Percentiles rank a stretch among this genome's conserved stretches.
These are phyloP conservation scores for Maccullochella peelii DNA, from an alignment of 2,113 vertebrate genomes.

Conservation along the genomic window DNA sequence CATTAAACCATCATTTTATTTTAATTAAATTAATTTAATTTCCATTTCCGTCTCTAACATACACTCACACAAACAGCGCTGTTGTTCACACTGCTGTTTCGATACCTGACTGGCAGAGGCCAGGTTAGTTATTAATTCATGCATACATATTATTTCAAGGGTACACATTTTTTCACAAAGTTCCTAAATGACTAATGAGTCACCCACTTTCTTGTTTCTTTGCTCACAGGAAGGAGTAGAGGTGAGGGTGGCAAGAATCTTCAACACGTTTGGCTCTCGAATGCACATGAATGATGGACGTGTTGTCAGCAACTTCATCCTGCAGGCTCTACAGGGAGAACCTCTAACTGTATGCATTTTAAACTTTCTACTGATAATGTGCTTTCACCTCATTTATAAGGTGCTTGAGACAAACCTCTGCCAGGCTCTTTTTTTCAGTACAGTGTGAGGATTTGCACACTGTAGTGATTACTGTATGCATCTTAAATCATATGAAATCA, in stretches of 20 bases:
- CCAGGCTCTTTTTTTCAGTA: not conserved
- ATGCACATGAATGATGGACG: slow-evolving; percentile 99
- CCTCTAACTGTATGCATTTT: slow-evolving; percentile 91
- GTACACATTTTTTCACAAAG: not conserved
- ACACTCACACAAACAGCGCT: no score
- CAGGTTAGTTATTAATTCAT: not conserved
- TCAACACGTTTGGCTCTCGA: slow-evolving; percentile 97
- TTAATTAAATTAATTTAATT: no score
- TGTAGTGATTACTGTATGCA: not conserved
- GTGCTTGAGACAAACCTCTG: not conserved
- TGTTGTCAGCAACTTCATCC: slow-evolving; percentile 99
- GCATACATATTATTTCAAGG: not conserved
- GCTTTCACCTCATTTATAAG: not conserved
- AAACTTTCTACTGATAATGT: not conserved
- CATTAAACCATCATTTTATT: no score
- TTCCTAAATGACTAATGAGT: not conserved
- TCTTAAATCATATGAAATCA: not conserved
- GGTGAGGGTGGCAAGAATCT: slow-evolving; percentile 97
- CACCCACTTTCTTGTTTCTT: not conserved
- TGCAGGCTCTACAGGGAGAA: slow-evolving; percentile 97
- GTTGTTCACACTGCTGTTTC: no score
- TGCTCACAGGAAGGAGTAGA: slow-evolving; percentile 94
- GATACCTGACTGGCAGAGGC: no score
- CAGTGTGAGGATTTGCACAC: not conserved
- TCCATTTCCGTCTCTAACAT: no score